Evolutionary conservation across 2,113 vertebrate genomes (phyloP).

Genomic region (Dolichallabes microphthalmus): DNA sequence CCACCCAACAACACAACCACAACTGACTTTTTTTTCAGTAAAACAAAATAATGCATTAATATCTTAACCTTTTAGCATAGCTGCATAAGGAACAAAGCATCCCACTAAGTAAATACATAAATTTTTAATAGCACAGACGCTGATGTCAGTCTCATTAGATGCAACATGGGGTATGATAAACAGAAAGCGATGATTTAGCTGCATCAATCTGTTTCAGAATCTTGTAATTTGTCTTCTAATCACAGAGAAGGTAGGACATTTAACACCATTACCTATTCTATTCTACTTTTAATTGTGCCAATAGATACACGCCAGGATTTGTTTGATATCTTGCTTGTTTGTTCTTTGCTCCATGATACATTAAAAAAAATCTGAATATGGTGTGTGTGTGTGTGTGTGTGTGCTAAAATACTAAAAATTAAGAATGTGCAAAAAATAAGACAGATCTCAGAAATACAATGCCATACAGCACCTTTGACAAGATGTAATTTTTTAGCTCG

Average conservation of each 20-base stretch:
- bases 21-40: slow-evolving; percentile 44
- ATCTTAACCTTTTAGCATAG: slow-evolving; percentile 44
- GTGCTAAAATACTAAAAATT: no score
- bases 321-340: neutral
- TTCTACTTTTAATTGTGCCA: neutral
- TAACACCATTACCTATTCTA: neutral
- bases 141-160: slow-evolving; percentile 39
- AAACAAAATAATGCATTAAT: slow-evolving; percentile 56
- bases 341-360: neutral
- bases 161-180: neutral
- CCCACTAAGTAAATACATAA: slow-evolving; percentile 7
- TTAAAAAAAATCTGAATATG: neutral
- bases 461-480: neutral
- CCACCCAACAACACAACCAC: neutral
- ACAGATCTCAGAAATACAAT: slow-evolving; percentile 22
- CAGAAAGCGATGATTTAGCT: neutral
- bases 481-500: neutral
- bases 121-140: slow-evolving; percentile 43
- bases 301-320: neutral
- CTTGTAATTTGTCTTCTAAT: neutral
- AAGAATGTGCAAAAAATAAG: slow-evolving; percentile 6
- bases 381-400: no score
- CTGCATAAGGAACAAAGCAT: slow-evolving; percentile 23
- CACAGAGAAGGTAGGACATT: neutral
- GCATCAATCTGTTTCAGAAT: slow-evolving; percentile 20